Percentiles rank a stretch among this genome's conserved stretches.
phyloP scores from a whole-genome alignment of 2,797 vertebrate species.

The Pseudomugil gertrudae region DNA sequence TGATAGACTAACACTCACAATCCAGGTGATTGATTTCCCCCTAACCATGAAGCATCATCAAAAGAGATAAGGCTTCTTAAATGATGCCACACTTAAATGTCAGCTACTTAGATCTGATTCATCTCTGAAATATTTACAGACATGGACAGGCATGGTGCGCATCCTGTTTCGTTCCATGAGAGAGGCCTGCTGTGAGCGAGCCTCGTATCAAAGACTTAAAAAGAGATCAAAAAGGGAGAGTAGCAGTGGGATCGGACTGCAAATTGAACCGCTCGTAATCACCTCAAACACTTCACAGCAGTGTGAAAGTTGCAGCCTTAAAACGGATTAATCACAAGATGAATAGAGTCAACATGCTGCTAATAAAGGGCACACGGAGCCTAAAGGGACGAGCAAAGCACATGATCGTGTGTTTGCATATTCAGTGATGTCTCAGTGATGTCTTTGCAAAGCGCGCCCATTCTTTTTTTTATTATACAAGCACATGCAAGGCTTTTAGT shows the following conservation, averaged over 20 bases:
- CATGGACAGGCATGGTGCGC: conserved; percentile 22
- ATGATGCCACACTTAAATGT: conserved; percentile 27
- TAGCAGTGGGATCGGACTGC: conserved; percentile 68
- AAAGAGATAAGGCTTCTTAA: conserved; percentile 33
- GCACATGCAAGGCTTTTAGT: not conserved
- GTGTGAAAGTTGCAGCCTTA: conserved; percentile 73
- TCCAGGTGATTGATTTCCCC: not conserved
- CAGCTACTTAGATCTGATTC: conserved; percentile 37
- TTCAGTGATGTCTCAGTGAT: not conserved
- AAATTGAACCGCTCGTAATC: conserved; percentile 78
- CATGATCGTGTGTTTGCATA: conserved; percentile 9
- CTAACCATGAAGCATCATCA: conserved; percentile 15
- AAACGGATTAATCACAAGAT: conserved; percentile 79
- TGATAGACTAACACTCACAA: not conserved
- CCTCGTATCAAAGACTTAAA: conserved; percentile 68
- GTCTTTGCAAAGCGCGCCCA: conserved; percentile 13
- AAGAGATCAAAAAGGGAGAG: conserved; percentile 75
- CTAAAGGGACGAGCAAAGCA: conserved; percentile 36
- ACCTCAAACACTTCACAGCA: conserved; percentile 71
- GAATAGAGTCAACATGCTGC: conserved; percentile 71
- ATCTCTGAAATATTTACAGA: conserved; percentile 36
- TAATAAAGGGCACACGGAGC: conserved; percentile 66
- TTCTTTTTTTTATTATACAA: not conserved
- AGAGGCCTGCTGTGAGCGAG: conserved; percentile 48
- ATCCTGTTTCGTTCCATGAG: conserved; percentile 47